These are phyloP conservation scores for Megathymus violae DNA, from an alignment of 1,140 invertebrate genomes.

Conservation along the genomic window DNA sequence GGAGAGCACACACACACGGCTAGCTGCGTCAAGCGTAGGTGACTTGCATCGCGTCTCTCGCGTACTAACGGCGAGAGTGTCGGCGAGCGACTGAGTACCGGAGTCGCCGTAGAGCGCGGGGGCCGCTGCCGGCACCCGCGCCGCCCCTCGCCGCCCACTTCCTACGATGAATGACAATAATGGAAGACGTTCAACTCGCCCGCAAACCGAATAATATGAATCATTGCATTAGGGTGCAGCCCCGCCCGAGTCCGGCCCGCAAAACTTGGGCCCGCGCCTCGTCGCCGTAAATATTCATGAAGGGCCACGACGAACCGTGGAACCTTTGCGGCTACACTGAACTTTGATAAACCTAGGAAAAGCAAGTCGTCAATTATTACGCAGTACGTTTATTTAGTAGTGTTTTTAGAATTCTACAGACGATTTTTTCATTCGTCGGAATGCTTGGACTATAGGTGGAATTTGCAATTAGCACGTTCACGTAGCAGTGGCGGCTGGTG, in stretches of 20 bases:
- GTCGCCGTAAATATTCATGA: slow-evolving; percentile 64
- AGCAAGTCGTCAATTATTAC: slow-evolving; percentile 39
- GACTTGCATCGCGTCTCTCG: slow-evolving; percentile 73
- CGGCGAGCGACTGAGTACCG: slow-evolving; percentile 80
- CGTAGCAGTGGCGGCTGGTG: slow-evolving; percentile 50
- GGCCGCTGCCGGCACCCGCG: slow-evolving; percentile 65
- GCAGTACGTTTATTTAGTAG: no score
- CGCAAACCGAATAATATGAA: slow-evolving; percentile 83
- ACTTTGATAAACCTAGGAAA: slow-evolving; percentile 35
- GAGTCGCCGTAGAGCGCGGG: no score
- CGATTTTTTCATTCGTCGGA: slow-evolving; percentile 27
- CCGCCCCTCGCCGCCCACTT: slow-evolving; percentile 79
- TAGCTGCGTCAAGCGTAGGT: slow-evolving; percentile 71
- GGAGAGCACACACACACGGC: slow-evolving; percentile 74
- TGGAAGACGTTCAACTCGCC: slow-evolving; percentile 83
- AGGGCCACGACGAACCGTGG: slow-evolving; percentile 42
- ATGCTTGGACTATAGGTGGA: slow-evolving; percentile 37
- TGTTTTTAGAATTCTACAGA: slow-evolving; percentile 23
- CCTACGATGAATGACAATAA: slow-evolving; percentile 83
- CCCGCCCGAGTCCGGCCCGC: slow-evolving; percentile 71
- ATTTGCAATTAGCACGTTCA: slow-evolving; percentile 66
- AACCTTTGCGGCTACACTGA: slow-evolving; percentile 21
- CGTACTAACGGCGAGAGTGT: slow-evolving; percentile 76
- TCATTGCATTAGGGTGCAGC: slow-evolving; percentile 83
- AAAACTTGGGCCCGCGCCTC: slow-evolving; percentile 52